Base-by-base conservation (phyloP, 2,888 invertebrate species). In the Rotaria socialis region DNA sequence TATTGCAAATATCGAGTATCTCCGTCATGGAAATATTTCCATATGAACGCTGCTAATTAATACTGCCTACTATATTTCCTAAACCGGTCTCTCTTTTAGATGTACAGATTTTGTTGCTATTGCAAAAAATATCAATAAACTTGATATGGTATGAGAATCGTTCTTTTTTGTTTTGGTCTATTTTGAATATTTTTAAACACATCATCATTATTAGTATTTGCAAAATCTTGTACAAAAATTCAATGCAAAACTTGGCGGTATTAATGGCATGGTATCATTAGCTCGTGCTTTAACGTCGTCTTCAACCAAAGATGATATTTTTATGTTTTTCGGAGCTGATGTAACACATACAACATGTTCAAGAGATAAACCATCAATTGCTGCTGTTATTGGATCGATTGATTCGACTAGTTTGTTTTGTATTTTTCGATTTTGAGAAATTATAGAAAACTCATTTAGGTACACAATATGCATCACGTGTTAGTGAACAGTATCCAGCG, bases 241-340 rank as follows among this genome's bases (percentile, higher is more conserved):
- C 11, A 80, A 80, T n/a, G 80, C 80, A 24, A 80, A 80, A 47
- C 47, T 80, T 14, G 80, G 80, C 47, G 80, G 80, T 80, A 47
- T 80, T 14, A 80, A 80, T 80, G 80, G 80, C 11, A 24, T 47
- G 80, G 47, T 80, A 14, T 80, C 80, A 47, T 80, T 80, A n/a
- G 47, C 80, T 10, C 80, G 80, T n/a, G 80, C 80, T 47, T 80
- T 80, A 47, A 80, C 80, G 47, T 80, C 80, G 47, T 43, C 80
- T 10, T 80, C 75, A n/a, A 80, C 43, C 22, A 80, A 47, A 80
- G 80, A 80, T 47, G 80, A 80, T 80, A n/a, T 80, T 47, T 80
- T 80, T 47, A 80, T 80, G 80, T 80, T 80, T 80, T 80, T 80
- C 47, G 80, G 80, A 47, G 80, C 80, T 80, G 80, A 80, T 80